A percentile compares a stretch with the other conserved stretches of the same genome.
Evolutionary conservation across 1,140 invertebrate genomes (phyloP).

Genomic region (Penaeus indicus): DNA sequence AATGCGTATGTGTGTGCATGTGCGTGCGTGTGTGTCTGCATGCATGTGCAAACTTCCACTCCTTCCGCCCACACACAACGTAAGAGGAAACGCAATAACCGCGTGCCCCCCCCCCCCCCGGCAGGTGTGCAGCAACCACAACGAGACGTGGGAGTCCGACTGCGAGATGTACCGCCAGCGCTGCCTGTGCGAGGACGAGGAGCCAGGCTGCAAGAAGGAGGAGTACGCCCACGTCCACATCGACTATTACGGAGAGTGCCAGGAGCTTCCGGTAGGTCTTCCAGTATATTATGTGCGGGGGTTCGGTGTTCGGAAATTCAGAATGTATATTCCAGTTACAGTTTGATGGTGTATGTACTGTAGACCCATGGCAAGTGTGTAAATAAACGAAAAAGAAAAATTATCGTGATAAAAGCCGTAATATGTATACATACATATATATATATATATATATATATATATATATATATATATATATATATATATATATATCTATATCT

Average conservation of each 20-base stretch:
- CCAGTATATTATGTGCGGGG: not conserved
- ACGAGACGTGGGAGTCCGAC: conserved; percentile 93
- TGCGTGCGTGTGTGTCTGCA: not conserved
- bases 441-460: too few species aligned
- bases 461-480: too few species aligned
- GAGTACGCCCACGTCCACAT: conserved; percentile 89
- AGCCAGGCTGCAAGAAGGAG: conserved; percentile 81
- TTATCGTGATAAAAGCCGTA: too few species aligned
- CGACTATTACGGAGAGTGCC: conserved; percentile 90
- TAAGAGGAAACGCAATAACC: not conserved
- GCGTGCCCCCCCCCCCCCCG: not conserved
- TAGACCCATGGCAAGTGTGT: too few species aligned
- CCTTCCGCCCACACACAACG: not conserved
- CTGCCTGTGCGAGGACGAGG: conserved; percentile 85
- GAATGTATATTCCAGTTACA: too few species aligned
- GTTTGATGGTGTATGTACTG: too few species aligned
- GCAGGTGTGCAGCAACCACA: conserved; percentile 90
- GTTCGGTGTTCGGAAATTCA: too few species aligned
- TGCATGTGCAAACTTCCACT: not conserved
- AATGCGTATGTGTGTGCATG: not conserved
- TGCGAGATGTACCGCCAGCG: conserved; percentile 92
- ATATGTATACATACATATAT: too few species aligned
- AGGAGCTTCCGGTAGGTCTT: conserved; percentile 80
- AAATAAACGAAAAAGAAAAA: too few species aligned
- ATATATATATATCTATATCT: too few species aligned